phyloP scores from a whole-genome alignment of 37 sponge, comb jelly and placozoan species.

The Chondrosia reniformis region DNA sequence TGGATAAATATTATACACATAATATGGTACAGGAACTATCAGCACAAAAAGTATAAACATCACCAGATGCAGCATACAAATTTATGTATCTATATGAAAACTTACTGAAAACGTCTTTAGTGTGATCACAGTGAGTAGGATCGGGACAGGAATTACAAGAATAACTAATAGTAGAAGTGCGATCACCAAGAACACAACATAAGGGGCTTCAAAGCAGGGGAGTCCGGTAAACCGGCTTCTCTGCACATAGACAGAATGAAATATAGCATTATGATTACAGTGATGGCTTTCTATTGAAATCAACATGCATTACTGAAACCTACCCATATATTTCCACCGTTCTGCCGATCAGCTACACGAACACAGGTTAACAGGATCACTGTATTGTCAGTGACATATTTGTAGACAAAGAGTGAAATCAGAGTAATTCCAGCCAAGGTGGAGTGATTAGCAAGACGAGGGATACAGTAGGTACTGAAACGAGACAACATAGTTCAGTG shows the following conservation, averaged over 20 bases:
- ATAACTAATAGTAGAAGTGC: background rate
- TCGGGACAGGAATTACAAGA: background rate
- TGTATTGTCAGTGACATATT: conserved; percentile 33
- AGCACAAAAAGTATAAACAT: background rate
- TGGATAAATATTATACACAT: background rate
- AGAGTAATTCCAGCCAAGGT: conserved; percentile 34
- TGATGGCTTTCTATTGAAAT: too few species aligned
- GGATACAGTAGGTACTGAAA: conserved; percentile 33
- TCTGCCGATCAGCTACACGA: background rate
- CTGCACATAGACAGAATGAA: background rate
- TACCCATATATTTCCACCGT: background rate
- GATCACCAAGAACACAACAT: background rate
- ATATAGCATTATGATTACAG: too few species aligned
- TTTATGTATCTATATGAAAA: background rate
- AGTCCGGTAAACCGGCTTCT: background rate
- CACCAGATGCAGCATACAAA: background rate
- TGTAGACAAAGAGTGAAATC: conserved; percentile 31
- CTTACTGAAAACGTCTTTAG: conserved; percentile 21
- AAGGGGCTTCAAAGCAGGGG: background rate
- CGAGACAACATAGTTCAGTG: background rate
- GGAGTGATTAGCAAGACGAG: conserved; percentile 16
- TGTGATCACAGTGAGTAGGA: background rate
- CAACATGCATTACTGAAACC: too few species aligned
- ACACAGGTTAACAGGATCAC: conserved; percentile 13
- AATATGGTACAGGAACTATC: background rate